Conservation (phyloP, 2,113 vertebrate genomes). For the Macrotus californicus region DNA sequence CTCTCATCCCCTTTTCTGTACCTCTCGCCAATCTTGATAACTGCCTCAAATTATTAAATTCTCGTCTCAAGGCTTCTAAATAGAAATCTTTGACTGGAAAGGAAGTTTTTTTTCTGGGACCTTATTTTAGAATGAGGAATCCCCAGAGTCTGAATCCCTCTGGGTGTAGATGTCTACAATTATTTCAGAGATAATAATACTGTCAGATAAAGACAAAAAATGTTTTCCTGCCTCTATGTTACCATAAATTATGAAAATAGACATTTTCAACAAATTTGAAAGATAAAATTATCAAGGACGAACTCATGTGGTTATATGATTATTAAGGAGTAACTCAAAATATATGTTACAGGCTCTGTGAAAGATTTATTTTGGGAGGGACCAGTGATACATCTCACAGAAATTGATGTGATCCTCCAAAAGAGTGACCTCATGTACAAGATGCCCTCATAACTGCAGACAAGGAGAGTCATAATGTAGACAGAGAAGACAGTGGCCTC, state of each 20-base stretch:
- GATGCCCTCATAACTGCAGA: background rate
- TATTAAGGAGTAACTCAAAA: slow-evolving; percentile 16
- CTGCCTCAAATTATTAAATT: background rate
- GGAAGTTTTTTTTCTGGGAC: background rate
- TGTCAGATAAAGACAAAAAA: slow-evolving; percentile 1
- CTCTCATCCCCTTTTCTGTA: background rate
- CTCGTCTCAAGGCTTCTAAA: background rate
- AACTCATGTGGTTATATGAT: background rate
- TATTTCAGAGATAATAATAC: background rate
- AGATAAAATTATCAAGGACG: background rate
- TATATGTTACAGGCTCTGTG: background rate
- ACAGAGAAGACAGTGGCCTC: background rate
- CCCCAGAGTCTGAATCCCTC: background rate
- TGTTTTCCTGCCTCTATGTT: background rate
- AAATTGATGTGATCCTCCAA: background rate
- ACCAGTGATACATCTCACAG: background rate
- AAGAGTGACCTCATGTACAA: background rate
- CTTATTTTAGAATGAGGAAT: background rate
- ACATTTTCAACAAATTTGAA: background rate
- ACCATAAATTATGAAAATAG: background rate
- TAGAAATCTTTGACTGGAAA: background rate
- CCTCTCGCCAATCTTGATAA: background rate
- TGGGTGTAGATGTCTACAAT: background rate
- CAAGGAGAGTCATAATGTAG: background rate
- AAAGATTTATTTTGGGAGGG: background rate